Conservation (phyloP, 2,888 invertebrate genomes). For the Lepidochrysops patricia region DNA sequence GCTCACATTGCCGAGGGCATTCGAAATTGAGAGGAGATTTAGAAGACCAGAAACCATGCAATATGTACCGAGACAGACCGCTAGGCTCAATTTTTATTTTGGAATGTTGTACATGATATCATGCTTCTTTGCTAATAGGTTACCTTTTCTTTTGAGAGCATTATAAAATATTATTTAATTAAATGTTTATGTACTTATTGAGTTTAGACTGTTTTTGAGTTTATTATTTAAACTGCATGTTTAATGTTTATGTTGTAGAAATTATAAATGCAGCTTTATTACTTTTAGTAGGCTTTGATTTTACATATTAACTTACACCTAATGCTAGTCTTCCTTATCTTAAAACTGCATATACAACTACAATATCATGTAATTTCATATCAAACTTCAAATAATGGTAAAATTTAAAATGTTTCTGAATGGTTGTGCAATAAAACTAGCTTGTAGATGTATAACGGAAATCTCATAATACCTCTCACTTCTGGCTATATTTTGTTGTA, state of each 20-base stretch:
- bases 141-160: conserved; percentile 73
- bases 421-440: not conserved
- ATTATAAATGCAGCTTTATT: conserved; percentile 4
- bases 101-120: conserved; percentile 92
- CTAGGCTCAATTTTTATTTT: conserved; percentile 91
- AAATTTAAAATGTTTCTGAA: not conserved
- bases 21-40: conserved; percentile 92
- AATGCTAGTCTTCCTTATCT: conserved; percentile 7
- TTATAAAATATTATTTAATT: conserved; percentile 20
- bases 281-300: not conserved
- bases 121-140: conserved; percentile 79
- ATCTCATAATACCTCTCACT: conserved; percentile 1
- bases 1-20: conserved; percentile 90
- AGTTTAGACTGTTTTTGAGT: conserved; percentile 23
- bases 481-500: conserved; percentile 4
- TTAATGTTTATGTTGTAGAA: conserved; percentile 10
- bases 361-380: not conserved
- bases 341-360: not conserved
- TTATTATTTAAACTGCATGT: not conserved
- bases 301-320: not conserved
- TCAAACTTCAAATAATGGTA: not conserved
- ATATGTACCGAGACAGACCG: conserved; percentile 90
- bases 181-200: conserved; percentile 28
- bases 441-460: not conserved
- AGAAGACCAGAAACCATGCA: conserved; percentile 85